phyloP scores from a whole-genome alignment of 1,140 invertebrate genomes.

The Micrasema longulum region DNA sequence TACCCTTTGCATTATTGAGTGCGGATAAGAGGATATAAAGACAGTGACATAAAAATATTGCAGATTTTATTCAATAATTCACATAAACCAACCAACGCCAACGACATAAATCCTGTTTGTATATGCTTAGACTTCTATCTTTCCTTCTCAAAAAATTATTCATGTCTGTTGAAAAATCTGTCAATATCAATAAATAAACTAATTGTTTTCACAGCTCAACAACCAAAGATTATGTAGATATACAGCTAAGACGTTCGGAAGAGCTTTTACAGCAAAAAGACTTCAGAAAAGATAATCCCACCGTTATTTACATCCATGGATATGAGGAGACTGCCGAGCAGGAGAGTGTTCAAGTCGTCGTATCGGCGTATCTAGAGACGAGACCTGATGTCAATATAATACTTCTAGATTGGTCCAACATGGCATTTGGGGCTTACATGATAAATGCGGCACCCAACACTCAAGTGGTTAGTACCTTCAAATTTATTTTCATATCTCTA shows the following conservation, averaged over 20 bases:
- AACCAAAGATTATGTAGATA: conserved; percentile 62
- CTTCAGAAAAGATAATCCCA: conserved; percentile 67
- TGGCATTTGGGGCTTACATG: conserved; percentile 48
- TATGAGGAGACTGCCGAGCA: conserved; percentile 70
- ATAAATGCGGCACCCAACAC: conserved; percentile 50
- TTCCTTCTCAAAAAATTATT: no score
- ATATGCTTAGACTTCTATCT: no score
- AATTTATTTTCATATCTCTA: no score
- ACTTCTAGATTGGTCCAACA: conserved; percentile 53
- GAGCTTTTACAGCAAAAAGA: conserved; percentile 62
- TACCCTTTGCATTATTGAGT: no score
- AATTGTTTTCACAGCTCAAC: conserved; percentile 59
- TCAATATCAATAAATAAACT: no score
- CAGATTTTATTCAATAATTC: no score
- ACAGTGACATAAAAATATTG: no score
- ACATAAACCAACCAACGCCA: no score
- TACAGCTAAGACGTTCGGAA: conserved; percentile 60
- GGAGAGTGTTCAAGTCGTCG: conserved; percentile 68
- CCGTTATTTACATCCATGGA: conserved; percentile 71
- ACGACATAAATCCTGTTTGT: no score
- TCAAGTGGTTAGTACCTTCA: no score
- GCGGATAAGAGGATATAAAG: no score
- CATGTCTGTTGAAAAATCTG: no score
- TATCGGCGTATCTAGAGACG: conserved; percentile 41
- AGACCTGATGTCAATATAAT: conserved; percentile 44